Evolutionary conservation across 2,888 invertebrate species (phyloP), one percentile per base, ranked within the genome.

Genomic region (Linnaemya tessellans): DNA sequence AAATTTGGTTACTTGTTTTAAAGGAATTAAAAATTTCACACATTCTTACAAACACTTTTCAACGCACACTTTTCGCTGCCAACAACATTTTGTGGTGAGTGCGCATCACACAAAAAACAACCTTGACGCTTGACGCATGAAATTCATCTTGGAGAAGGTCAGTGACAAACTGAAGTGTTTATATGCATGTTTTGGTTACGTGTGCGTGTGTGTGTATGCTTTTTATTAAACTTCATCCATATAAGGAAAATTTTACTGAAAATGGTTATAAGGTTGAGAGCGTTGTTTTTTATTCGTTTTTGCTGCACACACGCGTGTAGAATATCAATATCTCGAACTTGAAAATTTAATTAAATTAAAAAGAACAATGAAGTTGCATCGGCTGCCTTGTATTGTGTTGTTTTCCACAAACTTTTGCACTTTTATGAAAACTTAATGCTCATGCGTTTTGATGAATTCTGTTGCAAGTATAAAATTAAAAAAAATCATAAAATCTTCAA

Each of bases 61-160:
- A 35, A 35, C 68, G 20, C 68, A 68, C 54, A 64, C 43, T 64
- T 41, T 64, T 15, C 22, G 20, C 46, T 25, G 15, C n/a, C 60
- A 68, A 58, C 22, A 62, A 4, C 38, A 60, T 9, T 30, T 41
- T 43, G 8, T 65, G 38, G 64, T 35, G 49, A 77, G 51, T 22
- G 56, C 70, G 64, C 77, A 77, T 82, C 80, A 62, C 49, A 43
- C 51, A 65, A n/a, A n/a, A n/a, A 68, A 82, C 71, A 85, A 85
- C 85, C 85, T 85, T 85, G 85, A 85, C 82, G 85, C 85, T 85
- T 85, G 85, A 85, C 82, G 85, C 70, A 79, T 74, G 79, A 75
- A 74, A 75, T 70, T 51, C 74, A 51, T 64, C 70, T 85, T 85
- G 82, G 58, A 79, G 85, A 85, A 85, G 85, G 85, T 85, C 85